These are phyloP conservation scores for Mercenaria mercenaria DNA, from an alignment of 1,140 invertebrate genomes.

Conservation along the genomic window DNA sequence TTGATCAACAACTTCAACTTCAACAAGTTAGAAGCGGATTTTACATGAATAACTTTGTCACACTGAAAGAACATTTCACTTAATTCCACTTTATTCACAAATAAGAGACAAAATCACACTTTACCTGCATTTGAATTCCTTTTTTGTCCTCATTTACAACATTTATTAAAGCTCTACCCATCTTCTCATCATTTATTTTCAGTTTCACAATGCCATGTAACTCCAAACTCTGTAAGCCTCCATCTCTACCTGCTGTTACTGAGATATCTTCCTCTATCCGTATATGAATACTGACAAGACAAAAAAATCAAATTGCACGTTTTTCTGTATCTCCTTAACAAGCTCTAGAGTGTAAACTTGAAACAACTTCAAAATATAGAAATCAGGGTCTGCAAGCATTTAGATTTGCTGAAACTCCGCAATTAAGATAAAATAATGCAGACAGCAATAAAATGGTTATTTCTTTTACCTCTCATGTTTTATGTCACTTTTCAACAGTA, in stretches of 20 bases:
- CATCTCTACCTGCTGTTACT: constrained; percentile 96
- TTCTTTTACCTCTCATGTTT: too few relatives aligned
- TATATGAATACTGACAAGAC: constrained; percentile 85
- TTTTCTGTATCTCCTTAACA: background rate
- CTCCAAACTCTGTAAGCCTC: constrained; percentile 97
- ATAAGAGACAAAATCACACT: background rate
- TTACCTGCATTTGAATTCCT: constrained; percentile 93
- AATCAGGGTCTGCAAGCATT: background rate
- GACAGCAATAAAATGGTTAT: too few relatives aligned
- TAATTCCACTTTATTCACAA: too few relatives aligned
- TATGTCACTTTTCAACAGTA: too few relatives aligned
- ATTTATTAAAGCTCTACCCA: constrained; percentile 93
- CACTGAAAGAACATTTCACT: too few relatives aligned
- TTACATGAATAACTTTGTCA: too few relatives aligned
- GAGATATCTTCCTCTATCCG: constrained; percentile 93
- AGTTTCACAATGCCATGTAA: constrained; percentile 96
- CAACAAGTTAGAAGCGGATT: too few relatives aligned
- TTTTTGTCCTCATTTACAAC: constrained; percentile 90
- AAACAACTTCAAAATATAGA: background rate
- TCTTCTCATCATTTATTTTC: constrained; percentile 95
- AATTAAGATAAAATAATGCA: too few relatives aligned
- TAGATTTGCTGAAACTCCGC: too few relatives aligned
- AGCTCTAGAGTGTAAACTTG: too few relatives aligned
- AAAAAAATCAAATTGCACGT: background rate
- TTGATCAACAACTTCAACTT: too few relatives aligned